Evolutionary conservation across 37 sponge, comb jelly and placozoan species (phyloP).

Genomic region (Geodia barretti): DNA sequence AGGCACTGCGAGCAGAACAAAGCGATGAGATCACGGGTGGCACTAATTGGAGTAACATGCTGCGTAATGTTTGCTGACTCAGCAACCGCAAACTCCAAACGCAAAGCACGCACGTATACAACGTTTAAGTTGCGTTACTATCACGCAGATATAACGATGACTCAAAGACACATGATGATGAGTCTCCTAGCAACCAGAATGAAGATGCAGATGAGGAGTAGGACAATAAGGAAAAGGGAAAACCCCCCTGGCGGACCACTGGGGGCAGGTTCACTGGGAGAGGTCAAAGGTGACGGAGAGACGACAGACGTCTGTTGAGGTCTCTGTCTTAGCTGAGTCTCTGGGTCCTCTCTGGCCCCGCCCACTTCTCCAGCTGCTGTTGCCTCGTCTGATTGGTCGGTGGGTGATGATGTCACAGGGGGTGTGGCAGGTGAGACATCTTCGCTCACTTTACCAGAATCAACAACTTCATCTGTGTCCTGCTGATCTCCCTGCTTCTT

Average conservation of each 20-base stretch:
- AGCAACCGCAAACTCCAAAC: background rate
- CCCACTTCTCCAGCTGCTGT: too few relatives aligned
- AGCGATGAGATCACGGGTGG: background rate
- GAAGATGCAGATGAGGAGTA: constrained; percentile 25
- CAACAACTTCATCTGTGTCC: too few relatives aligned
- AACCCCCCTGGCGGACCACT: background rate
- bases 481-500: background rate
- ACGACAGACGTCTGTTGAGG: background rate
- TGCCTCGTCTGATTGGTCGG: background rate
- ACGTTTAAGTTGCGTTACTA: background rate
- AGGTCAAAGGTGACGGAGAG: too few relatives aligned
- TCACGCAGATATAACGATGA: background rate
- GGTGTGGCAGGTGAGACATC: too few relatives aligned
- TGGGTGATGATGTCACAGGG: background rate
- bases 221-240: constrained; percentile 6
- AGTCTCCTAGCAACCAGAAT: constrained; percentile 23
- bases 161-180: background rate
- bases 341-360: background rate
- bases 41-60: too few relatives aligned
- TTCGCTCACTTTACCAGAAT: too few relatives aligned
- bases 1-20: background rate
- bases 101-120: background rate
- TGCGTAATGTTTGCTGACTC: background rate
- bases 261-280: background rate
- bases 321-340: background rate